phyloP scores from a whole-genome alignment of 2,888 invertebrate genomes.

The Cremastobaeus sp. region DNA sequence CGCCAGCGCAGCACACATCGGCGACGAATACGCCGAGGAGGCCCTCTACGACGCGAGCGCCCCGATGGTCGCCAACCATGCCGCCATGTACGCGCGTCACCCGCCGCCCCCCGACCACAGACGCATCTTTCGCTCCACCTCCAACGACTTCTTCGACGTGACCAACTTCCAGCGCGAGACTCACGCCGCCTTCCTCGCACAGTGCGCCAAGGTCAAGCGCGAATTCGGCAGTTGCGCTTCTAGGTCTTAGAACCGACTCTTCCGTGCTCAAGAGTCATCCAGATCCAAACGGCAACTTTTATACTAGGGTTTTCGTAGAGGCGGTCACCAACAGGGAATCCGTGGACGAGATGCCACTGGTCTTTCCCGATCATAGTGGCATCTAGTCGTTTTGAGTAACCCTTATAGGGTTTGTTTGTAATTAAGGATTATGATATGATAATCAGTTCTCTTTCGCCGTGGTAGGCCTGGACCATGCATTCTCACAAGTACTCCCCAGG shows the following conservation, averaged over 20 bases:
- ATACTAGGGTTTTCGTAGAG: slow-evolving; percentile 29
- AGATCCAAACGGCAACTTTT: slow-evolving; percentile 3
- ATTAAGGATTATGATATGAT: no score
- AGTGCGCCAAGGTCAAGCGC: slow-evolving; percentile 56
- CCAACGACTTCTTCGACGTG: slow-evolving; percentile 63
- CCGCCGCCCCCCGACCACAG: slow-evolving; percentile 53
- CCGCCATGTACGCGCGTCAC: slow-evolving; percentile 24
- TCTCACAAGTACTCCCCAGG: no score
- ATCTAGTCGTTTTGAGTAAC: no score
- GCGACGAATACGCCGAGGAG: slow-evolving; percentile 58
- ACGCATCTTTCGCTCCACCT: slow-evolving; percentile 56
- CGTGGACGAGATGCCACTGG: no score
- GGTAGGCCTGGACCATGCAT: no score
- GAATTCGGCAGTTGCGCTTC: slow-evolving; percentile 46
- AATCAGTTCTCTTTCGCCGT: no score
- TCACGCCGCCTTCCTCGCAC: slow-evolving; percentile 50
- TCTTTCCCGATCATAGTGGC: no score
- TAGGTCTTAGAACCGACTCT: slow-evolving; percentile 44
- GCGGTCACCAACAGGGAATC: no score
- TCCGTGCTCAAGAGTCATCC: slow-evolving; percentile 6
- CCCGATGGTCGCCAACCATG: slow-evolving; percentile 5
- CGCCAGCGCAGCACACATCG: slow-evolving; percentile 50
- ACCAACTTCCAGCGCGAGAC: slow-evolving; percentile 54
- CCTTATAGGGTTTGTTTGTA: no score
- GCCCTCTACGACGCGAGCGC: slow-evolving; percentile 42